Evolutionary conservation across 2,888 invertebrate species (phyloP), one percentile per base, ranked within the genome.

Genomic region (Diarsia mendica): DNA sequence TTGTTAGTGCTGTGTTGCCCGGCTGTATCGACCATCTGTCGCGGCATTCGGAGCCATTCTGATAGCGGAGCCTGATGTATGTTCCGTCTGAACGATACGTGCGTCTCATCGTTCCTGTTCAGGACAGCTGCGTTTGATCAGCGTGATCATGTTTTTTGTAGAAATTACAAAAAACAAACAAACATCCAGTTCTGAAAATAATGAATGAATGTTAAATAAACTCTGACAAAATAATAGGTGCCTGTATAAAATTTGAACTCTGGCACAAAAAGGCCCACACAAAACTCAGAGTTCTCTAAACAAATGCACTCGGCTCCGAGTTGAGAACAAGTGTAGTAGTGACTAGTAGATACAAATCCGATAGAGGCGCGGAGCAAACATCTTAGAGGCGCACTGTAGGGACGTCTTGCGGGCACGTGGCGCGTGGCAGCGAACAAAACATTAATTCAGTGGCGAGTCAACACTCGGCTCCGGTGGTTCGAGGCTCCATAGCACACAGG

Each of bases 381-480:
- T 75, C 77, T 80, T 68, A 76, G 77, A 66, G 67, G 70, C 80
- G 70, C 77, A 72, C 72, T 63, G 66, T 75, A 39, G 65, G 64
- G 80, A 72, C 70, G 74, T 71, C 74, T 76, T 63, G 71, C 77
- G 67, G 70, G 72, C 82, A 79, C 82, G 80, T 74, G 67, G 73
- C 81, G 75, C 80, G 82, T 72, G 65, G 67, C 75, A 49, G 46
- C 55, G 80, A 80, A 85, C 85, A 85, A 84, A 84, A 79, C 86
- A 88, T 88, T 87, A 83, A 87, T 85, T 89, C 82, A 81, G 80
- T 75, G 81, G 83, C 78, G 87, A 89, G 87, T 88, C 90, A 89
- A 87, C 88, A 88, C 82, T 84, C 68, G 48, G 70, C 49, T 44
- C 46, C 39, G 72, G 75, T 65, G 67, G 82, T 85, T 83, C 78